phyloP scores from a whole-genome alignment of 2,797 vertebrate genomes.

The Poeciliopsis turneri region DNA sequence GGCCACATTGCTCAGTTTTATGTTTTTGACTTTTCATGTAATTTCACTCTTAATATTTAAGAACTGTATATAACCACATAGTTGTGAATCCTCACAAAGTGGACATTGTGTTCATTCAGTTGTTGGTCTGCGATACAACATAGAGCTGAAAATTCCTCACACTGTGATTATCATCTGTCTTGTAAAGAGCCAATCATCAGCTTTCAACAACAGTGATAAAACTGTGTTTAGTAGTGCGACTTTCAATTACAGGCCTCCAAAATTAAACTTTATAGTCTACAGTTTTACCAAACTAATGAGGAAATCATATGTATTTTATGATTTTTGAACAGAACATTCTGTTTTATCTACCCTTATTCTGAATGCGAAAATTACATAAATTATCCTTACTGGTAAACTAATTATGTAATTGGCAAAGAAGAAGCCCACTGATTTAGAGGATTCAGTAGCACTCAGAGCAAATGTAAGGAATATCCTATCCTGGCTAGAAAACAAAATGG shows the following conservation, averaged over 20 bases:
- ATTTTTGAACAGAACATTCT: conserved; percentile 12
- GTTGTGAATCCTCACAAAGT: conserved; percentile 9
- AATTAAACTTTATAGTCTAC: conserved; percentile 38
- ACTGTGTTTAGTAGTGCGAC: conserved; percentile 27
- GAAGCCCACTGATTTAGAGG: conserved; percentile 21
- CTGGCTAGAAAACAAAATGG: background rate
- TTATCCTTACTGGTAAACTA: conserved; percentile 25
- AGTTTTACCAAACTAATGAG: conserved; percentile 22
- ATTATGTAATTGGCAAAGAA: conserved; percentile 39
- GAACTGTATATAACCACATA: conserved; percentile 12
- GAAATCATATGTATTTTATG: conserved; percentile 15
- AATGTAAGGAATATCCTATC: background rate
- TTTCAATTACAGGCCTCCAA: conserved; percentile 35
- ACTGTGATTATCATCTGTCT: conserved; percentile 33
- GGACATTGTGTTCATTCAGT: background rate
- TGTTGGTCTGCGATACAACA: background rate
- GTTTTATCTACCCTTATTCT: conserved; percentile 9
- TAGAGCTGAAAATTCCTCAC: background rate
- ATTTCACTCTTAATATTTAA: background rate
- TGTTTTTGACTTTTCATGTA: background rate
- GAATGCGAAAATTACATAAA: conserved; percentile 14
- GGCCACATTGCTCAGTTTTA: background rate
- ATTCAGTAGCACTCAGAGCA: conserved; percentile 13
- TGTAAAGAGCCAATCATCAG: conserved; percentile 20
- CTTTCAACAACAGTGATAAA: conserved; percentile 44